Base-by-base conservation (phyloP, 2,113 vertebrate genomes). In the Brachyistius frenatus region DNA sequence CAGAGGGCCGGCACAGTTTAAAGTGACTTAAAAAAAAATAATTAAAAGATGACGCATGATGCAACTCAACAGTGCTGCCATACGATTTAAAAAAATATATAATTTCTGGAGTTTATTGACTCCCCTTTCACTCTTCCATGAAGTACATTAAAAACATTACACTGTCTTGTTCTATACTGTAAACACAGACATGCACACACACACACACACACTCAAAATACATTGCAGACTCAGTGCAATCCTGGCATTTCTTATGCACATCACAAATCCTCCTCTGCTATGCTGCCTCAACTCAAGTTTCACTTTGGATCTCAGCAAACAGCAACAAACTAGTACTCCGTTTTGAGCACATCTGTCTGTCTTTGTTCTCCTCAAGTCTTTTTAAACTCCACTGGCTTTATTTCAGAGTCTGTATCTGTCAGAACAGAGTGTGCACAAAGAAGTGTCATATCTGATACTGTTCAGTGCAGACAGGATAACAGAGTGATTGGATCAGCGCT, bases 401-500 rank as follows among this genome's bases (percentile, higher is more conserved):
- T 76, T 76, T 79, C 52, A 77, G 56, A 50, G 53, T 35, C 50
- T 58, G 30, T 66, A 61, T 84, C 82, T 62, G 61, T 71, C 75
- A 57, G 78, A 81, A 80, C 44, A 13, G 37, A 46, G 76, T 16
- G 33, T 35, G 46, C 71, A 47, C 68, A 30, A 60, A 65, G 65
- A 76, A 67, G 74, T 8, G 71, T 57, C 55, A 41, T 56, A 57
- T 74, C 47, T 57, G 53, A 66, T 68, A 37, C 47, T 15, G 66
- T 61, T 60, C 63, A 15, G 66, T 36, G 64, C 36, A 55, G 83
- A 85, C 66, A 52, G 56, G 46, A 46, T 56, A 80, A 60, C 70
- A 31, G 63, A 78, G 73, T 80, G 92, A 91, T 76, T 73, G 65
- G 55, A 87, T 91, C 66, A 47, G 66, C 66, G 7, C 61, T 83